Conservation (phyloP, 2,888 invertebrate genomes). For the Rhamphomyia laevipes region DNA sequence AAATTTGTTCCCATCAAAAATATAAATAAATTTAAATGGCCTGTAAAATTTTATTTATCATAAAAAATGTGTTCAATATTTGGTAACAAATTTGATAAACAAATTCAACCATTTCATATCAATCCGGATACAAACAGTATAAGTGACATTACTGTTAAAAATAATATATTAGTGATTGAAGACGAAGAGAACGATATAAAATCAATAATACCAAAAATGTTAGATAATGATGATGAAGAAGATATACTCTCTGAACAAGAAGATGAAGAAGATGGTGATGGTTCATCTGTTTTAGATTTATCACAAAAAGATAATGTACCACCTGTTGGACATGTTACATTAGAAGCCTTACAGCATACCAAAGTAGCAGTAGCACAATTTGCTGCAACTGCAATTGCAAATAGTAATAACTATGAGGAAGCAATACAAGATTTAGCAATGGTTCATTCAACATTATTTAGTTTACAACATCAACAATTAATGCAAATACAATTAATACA, state of each 20-base stretch:
- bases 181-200: background rate
- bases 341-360: slow-evolving; percentile 88
- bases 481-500: slow-evolving; percentile 89
- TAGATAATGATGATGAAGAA: background rate
- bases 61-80: background rate
- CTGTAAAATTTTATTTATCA: no score
- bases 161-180: slow-evolving; percentile 1
- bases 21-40: no score
- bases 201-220: background rate
- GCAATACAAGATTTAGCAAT: slow-evolving; percentile 75
- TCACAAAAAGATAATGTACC: slow-evolving; percentile 15
- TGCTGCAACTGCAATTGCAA: slow-evolving; percentile 75
- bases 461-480: slow-evolving; percentile 90
- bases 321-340: slow-evolving; percentile 59
- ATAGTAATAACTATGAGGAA: slow-evolving; percentile 63
- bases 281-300: slow-evolving; percentile 26
- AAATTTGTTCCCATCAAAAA: no score
- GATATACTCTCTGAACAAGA: background rate
- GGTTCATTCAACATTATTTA: slow-evolving; percentile 82
- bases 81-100: background rate
- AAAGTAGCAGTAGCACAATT: slow-evolving; percentile 72
- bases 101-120: background rate
- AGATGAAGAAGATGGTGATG: slow-evolving; percentile 17
- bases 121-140: background rate
- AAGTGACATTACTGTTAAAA: slow-evolving; percentile 1